Evolutionary conservation across 2,888 invertebrate species (phyloP).

Genomic region (Exocentrus adspersus): DNA sequence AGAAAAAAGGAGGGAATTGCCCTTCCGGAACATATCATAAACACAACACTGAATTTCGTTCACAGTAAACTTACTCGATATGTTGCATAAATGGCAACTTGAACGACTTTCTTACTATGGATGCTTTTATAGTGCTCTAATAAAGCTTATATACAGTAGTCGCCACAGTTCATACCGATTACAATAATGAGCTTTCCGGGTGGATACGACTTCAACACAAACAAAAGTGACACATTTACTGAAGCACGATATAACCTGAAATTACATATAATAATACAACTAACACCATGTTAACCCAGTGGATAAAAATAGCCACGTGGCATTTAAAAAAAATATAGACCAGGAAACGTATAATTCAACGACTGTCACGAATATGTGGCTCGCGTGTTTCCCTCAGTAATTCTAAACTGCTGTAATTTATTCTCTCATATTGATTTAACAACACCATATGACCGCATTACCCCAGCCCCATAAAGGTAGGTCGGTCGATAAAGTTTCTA

Average conservation of each 20-base stretch:
- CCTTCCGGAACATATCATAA: conserved; percentile 1
- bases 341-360: conserved; percentile 26
- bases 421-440: conserved; percentile 45
- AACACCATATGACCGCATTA: conserved; percentile 43
- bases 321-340: conserved; percentile 24
- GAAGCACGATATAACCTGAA: background rate
- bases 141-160: too few relatives aligned
- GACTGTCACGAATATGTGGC: conserved; percentile 32
- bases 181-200: too few relatives aligned
- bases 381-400: conserved; percentile 33
- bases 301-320: conserved; percentile 14
- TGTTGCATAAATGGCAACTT: background rate
- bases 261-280: conserved; percentile 2
- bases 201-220: too few relatives aligned
- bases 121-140: too few relatives aligned
- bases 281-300: conserved; percentile 2
- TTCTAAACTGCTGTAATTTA: conserved; percentile 22
- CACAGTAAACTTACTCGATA: background rate
- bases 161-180: too few relatives aligned
- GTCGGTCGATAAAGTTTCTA: conserved; percentile 48
- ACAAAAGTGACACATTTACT: background rate
- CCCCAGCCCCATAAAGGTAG: conserved; percentile 45
- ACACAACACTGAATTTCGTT: background rate
- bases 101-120: too few relatives aligned
- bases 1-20: background rate